These are phyloP conservation scores for Drosophila flavopinicola DNA, from an alignment of 2,888 invertebrate genomes.

Conservation along the genomic window DNA sequence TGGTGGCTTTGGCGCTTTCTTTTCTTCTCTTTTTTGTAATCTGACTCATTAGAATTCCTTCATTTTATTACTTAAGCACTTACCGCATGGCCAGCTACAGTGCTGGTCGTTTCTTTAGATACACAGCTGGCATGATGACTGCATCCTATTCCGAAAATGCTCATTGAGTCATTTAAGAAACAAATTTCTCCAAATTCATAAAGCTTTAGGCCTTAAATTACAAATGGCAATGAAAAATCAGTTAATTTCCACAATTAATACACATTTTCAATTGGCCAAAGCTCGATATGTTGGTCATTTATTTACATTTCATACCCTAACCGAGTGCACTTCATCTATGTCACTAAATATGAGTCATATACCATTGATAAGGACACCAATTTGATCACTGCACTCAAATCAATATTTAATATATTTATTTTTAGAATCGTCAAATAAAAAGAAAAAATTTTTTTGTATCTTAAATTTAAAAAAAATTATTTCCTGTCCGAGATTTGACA, in stretches of 20 bases:
- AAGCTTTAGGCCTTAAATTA: too few relatives aligned
- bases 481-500: too few relatives aligned
- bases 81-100: conserved; percentile 4
- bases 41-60: conserved; percentile 34
- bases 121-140: too few relatives aligned
- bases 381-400: too few relatives aligned
- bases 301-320: background rate
- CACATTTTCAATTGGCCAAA: conserved; percentile 16
- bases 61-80: conserved; percentile 25
- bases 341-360: background rate
- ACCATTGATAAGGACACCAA: too few relatives aligned
- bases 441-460: too few relatives aligned
- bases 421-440: too few relatives aligned
- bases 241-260: conserved; percentile 28
- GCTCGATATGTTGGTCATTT: conserved; percentile 2
- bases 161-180: too few relatives aligned
- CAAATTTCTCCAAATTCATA: too few relatives aligned
- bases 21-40: conserved; percentile 1
- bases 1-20: conserved; percentile 27
- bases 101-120: conserved; percentile 5
- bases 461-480: too few relatives aligned
- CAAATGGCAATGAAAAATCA: conserved; percentile 21
- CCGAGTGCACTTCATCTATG: background rate
- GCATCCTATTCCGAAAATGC: too few relatives aligned
- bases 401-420: too few relatives aligned